phyloP scores from a whole-genome alignment of 2,113 vertebrate species.

The Charina bottae region DNA sequence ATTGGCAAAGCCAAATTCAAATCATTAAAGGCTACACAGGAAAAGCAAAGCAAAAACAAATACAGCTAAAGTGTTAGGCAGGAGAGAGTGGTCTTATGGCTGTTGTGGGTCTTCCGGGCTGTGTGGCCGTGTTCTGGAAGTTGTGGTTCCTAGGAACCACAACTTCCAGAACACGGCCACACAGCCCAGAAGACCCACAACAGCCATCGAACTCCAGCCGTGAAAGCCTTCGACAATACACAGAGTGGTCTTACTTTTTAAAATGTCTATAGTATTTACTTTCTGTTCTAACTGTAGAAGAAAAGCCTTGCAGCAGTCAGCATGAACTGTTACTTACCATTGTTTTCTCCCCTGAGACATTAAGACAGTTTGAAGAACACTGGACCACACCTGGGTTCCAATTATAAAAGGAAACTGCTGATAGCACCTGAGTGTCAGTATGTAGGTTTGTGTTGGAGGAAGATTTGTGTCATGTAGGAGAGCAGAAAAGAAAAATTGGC shows the following conservation, averaged over 20 bases:
- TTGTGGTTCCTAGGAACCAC: too few relatives aligned
- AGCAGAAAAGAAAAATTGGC: neutral
- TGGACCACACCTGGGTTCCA: neutral
- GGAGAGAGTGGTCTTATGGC: neutral
- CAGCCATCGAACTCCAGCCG: too few relatives aligned
- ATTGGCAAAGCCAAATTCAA: neutral
- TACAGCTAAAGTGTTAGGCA: neutral
- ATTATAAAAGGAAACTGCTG: neutral
- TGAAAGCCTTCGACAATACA: too few relatives aligned
- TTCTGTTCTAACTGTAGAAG: neutral
- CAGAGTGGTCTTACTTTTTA: neutral
- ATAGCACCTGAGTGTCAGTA: neutral
- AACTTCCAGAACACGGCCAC: too few relatives aligned
- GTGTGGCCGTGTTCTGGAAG: too few relatives aligned
- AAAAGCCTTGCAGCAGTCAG: neutral
- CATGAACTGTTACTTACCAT: neutral
- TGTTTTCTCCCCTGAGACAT: neutral
- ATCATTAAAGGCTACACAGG: neutral
- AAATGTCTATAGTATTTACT: neutral
- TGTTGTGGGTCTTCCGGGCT: too few relatives aligned
- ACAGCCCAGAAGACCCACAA: too few relatives aligned
- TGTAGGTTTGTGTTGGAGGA: neutral
- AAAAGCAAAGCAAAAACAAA: neutral
- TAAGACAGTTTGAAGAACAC: neutral
- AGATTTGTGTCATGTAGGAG: neutral